A percentile compares a stretch with the other conserved stretches of the same genome.
Conservation (phyloP, 2,113 vertebrate species). For the Sciurus niger region DNA sequence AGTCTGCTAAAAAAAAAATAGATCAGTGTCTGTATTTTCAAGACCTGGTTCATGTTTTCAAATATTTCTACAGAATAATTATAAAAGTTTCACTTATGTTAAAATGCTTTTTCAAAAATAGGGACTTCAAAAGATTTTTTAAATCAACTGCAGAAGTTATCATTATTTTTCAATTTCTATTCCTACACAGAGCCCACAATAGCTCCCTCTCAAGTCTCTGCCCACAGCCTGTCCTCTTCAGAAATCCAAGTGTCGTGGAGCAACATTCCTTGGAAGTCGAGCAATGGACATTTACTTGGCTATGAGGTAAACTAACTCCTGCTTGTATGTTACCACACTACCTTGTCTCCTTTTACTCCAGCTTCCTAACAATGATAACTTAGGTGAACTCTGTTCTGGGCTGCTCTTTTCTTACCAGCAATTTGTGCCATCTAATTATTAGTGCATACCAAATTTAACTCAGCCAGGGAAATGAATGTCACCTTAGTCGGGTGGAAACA, state of each 20-base stretch:
- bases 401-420: neutral
- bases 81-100: neutral
- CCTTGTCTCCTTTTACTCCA: neutral
- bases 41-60: neutral
- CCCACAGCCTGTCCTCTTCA: constrained; percentile 93
- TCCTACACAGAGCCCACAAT: constrained; percentile 91
- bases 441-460: neutral
- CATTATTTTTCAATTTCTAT: neutral
- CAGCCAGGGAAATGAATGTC: neutral
- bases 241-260: constrained; percentile 95
- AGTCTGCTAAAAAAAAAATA: no score
- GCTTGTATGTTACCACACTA: neutral
- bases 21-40: neutral
- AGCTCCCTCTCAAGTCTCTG: constrained; percentile 90
- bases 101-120: neutral
- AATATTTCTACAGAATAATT: neutral
- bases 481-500: neutral
- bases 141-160: neutral
- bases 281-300: constrained; percentile 94
- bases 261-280: constrained; percentile 89
- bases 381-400: neutral
- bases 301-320: constrained; percentile 91
- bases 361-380: neutral
- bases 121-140: neutral
- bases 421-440: neutral